A percentile compares a stretch with the other conserved stretches of the same genome.
phyloP scores from a whole-genome alignment of 2,113 vertebrate genomes.

The Psittacula cyanocephala region DNA sequence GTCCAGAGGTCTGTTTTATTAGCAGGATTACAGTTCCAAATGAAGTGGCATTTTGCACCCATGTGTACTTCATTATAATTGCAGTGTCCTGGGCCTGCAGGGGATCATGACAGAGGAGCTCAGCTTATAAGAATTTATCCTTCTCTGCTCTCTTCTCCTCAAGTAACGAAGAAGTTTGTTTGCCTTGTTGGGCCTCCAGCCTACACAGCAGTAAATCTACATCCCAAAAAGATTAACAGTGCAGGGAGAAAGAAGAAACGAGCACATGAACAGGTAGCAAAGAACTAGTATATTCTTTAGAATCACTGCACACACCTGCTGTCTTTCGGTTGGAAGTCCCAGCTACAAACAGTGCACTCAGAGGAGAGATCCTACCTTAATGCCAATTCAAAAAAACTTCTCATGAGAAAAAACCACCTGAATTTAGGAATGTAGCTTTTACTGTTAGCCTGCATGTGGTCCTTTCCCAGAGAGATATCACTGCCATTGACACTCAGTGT shows the following conservation, averaged over 20 bases:
- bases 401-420: not conserved
- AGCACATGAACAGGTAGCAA: not conserved
- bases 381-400: not conserved
- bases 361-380: not conserved
- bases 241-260: not conserved
- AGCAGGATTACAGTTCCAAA: not conserved
- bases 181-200: not conserved
- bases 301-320: not conserved
- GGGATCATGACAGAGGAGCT: fast-evolving
- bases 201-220: not conserved
- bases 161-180: not conserved
- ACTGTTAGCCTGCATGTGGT: not conserved
- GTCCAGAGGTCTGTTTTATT: not conserved
- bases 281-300: not conserved
- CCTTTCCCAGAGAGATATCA: not conserved
- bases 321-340: not conserved
- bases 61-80: not conserved
- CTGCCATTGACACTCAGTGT: fast-evolving
- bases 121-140: not conserved
- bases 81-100: not conserved
- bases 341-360: not conserved
- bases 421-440: not conserved
- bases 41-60: not conserved
- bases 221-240: not conserved
- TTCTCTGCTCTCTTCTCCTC: not conserved